Base-by-base conservation (phyloP, 2,888 invertebrate genomes). In the Hypomecis atomaria region DNA sequence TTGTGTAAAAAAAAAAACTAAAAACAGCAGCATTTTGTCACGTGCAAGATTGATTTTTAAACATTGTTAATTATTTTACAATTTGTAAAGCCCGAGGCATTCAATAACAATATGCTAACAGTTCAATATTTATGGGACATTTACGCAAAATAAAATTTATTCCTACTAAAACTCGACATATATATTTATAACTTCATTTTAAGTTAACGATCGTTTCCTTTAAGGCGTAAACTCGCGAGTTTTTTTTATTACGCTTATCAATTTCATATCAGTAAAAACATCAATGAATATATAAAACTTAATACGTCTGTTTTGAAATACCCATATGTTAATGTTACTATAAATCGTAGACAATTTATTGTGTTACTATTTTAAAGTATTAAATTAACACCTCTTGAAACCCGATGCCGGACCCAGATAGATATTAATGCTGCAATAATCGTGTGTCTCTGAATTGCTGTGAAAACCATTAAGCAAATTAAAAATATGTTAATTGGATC, bases 141-240 rank as follows among this genome's bases (percentile, higher is more conserved):
- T 81, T 71, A 83, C 72, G 79, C 78, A 76, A 79, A 78, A 77
- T 69, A 70, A 78, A 80, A 84, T 82, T 78, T 82, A 84, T 80
- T 57, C 70, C 50, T 59, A 74, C 71, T 67, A 66, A 75, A 74
- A 71, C 62, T 48, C 53, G 69, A 69, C 65, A 69, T 73, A 77
- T 81, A 69, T 76, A 78, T 82, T 81, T 78, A 83, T 77, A 80
- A 74, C 83, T 82, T 79, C 73, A 83, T 85, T 79, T 76, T 67
- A 59, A 52, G 72, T 83, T 84, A 83, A 86, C 81, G 74, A 83
- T 62, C 76, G 79, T 82, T 80, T 79, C 75, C 77, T 79, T 79
- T 77, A 83, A 78, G 70, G 71, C 74, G 75, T 78, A 76, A 65
- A 78, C 73, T 75, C 69, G 70, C 55, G 70, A 63, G 71, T 78